These are phyloP conservation scores for Lithophane leautieri DNA, from an alignment of 2,888 invertebrate species.

Conservation along the genomic window DNA sequence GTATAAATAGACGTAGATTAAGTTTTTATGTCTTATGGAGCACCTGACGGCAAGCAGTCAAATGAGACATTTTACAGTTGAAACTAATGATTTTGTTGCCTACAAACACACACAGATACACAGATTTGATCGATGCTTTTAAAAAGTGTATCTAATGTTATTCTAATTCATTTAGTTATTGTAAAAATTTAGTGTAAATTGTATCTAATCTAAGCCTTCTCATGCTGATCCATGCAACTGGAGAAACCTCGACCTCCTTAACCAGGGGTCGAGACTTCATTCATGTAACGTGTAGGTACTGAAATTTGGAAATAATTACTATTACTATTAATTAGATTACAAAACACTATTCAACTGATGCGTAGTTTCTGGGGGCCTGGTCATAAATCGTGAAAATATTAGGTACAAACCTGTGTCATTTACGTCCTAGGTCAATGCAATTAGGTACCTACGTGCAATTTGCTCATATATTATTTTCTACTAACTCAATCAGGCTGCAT, in stretches of 20 bases:
- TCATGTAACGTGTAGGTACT: too few relatives aligned
- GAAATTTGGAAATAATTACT: too few relatives aligned
- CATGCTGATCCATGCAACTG: too few relatives aligned
- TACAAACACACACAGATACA: too few relatives aligned
- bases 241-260: too few relatives aligned
- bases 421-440: not conserved
- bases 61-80: slow-evolving; percentile 24
- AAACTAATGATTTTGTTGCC: slow-evolving; percentile 8
- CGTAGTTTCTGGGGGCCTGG: not conserved
- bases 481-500: not conserved
- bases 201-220: too few relatives aligned
- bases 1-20: slow-evolving; percentile 12
- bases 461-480: not conserved
- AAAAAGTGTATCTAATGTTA: not conserved
- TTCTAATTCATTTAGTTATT: not conserved
- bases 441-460: not conserved
- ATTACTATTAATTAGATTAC: not conserved
- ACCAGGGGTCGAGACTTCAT: too few relatives aligned
- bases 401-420: not conserved
- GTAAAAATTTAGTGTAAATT: too few relatives aligned
- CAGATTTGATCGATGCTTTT: not conserved
- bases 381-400: not conserved
- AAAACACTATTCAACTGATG: too few relatives aligned
- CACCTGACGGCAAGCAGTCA: slow-evolving; percentile 44
- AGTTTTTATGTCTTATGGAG: slow-evolving; percentile 59